A percentile compares a stretch with the other conserved stretches of the same genome.
Evolutionary conservation across 1,140 invertebrate species (phyloP).

Genomic region (Drosophila prosaltans): DNA sequence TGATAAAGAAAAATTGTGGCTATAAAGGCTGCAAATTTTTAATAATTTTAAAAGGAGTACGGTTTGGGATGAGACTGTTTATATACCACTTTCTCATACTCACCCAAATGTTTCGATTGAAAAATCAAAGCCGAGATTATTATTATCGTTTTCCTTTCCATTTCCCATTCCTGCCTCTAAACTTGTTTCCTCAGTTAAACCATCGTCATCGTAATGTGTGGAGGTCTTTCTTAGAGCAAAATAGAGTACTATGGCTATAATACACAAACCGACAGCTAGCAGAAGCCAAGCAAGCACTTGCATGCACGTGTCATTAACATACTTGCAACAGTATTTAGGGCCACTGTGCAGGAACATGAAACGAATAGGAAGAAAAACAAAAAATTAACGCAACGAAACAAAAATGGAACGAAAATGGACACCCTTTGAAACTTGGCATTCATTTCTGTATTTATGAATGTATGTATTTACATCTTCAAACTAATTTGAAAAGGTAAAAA

Average conservation of each 20-base stretch:
- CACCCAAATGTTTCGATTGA: constrained; percentile 26
- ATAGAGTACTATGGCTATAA: constrained; percentile 34
- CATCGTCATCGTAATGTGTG: background rate
- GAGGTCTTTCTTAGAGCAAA: constrained; percentile 7
- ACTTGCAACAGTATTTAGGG: background rate
- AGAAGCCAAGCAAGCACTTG: constrained; percentile 49
- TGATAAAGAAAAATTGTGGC: too few species aligned
- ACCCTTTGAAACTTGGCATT: too few species aligned
- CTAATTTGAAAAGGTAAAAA: too few species aligned
- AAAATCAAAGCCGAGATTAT: constrained; percentile 10
- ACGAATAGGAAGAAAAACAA: constrained; percentile 20
- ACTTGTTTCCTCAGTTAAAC: background rate
- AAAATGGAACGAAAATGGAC: too few species aligned
- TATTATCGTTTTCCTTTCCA: background rate
- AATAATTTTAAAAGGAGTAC: too few species aligned
- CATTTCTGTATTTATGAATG: too few species aligned
- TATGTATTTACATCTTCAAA: too few species aligned
- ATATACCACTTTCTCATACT: background rate
- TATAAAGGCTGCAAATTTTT: too few species aligned
- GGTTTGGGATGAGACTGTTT: too few species aligned
- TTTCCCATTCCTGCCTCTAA: background rate
- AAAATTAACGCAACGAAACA: constrained; percentile 3
- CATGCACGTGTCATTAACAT: constrained; percentile 15
- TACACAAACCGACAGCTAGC: constrained; percentile 46
- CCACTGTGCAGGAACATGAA: constrained; percentile 68